A percentile compares a stretch with the other conserved stretches of the same genome.
These are phyloP conservation scores for Spilarctia lutea DNA, from an alignment of 2,888 invertebrate species.

Conservation along the genomic window DNA sequence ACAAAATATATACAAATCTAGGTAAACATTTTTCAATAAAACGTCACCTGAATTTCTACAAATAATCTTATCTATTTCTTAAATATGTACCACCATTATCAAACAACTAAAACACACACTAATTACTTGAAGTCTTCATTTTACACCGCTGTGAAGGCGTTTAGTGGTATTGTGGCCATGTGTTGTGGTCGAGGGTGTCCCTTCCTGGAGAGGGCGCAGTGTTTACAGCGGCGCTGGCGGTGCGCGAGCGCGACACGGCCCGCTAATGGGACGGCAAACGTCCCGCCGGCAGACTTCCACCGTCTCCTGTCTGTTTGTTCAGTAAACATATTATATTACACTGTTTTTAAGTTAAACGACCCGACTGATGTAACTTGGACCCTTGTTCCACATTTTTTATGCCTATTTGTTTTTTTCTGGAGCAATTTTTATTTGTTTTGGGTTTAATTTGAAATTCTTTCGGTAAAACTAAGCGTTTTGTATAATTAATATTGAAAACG, in stretches of 20 bases:
- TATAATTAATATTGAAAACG: background rate
- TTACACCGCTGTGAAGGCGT: background rate
- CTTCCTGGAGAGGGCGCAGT: background rate
- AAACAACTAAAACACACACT: background rate
- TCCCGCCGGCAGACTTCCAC: background rate
- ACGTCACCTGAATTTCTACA: background rate
- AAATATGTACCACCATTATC: background rate
- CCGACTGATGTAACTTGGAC: background rate
- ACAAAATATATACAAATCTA: background rate
- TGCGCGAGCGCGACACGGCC: slow-evolving; percentile 29
- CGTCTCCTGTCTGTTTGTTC: slow-evolving; percentile 25
- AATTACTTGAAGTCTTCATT: slow-evolving; percentile 1
- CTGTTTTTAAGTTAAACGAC: slow-evolving; percentile 11
- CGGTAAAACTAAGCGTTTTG: background rate
- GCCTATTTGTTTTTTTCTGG: background rate
- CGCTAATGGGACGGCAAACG: slow-evolving; percentile 40
- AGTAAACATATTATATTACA: slow-evolving; percentile 9
- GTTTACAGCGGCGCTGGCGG: slow-evolving; percentile 15
- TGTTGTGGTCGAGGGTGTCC: slow-evolving; percentile 4
- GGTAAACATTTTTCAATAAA: background rate
- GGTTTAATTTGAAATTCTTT: background rate
- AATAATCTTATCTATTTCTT: background rate
- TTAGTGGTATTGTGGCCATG: slow-evolving; percentile 3
- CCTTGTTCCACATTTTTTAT: background rate
- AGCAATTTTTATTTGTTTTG: background rate